phyloP scores from a whole-genome alignment of 2,888 invertebrate genomes.

The Cryptus armator region DNA sequence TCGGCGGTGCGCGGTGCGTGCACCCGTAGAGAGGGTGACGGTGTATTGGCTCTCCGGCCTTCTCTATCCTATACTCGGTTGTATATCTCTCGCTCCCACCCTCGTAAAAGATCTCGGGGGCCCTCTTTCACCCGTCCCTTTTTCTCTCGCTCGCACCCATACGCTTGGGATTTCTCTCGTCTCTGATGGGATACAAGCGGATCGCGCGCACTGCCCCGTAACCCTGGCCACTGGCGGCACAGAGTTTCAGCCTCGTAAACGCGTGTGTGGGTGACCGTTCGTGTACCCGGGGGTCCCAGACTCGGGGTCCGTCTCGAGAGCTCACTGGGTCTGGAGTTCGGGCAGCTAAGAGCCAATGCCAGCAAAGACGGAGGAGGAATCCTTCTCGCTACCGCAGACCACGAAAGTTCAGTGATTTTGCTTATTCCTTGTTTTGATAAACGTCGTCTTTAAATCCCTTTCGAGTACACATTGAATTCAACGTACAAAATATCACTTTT shows the following conservation, averaged over 20 bases:
- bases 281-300: background rate
- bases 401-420: background rate
- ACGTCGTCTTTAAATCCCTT: background rate
- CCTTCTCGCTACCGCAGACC: background rate
- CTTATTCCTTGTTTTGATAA: background rate
- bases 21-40: slow-evolving; percentile 48
- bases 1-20: slow-evolving; percentile 60
- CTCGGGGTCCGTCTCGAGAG: slow-evolving; percentile 1
- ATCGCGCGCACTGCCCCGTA: background rate
- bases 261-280: slow-evolving; percentile 42
- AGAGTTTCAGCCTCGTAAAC: background rate
- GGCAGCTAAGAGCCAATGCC: background rate
- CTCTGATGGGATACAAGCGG: background rate
- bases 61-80: background rate
- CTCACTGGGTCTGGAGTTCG: background rate
- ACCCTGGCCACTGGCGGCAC: background rate
- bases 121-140: slow-evolving; percentile 45
- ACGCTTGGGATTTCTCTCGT: slow-evolving; percentile 7
- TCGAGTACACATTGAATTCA: background rate
- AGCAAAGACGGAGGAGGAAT: background rate
- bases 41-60: background rate
- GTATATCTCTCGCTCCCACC: background rate
- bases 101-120: background rate
- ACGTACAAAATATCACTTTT: background rate
- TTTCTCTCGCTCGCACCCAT: slow-evolving; percentile 20